Conservation (phyloP, 2,797 vertebrate species). For the Antrozous pallidus region DNA sequence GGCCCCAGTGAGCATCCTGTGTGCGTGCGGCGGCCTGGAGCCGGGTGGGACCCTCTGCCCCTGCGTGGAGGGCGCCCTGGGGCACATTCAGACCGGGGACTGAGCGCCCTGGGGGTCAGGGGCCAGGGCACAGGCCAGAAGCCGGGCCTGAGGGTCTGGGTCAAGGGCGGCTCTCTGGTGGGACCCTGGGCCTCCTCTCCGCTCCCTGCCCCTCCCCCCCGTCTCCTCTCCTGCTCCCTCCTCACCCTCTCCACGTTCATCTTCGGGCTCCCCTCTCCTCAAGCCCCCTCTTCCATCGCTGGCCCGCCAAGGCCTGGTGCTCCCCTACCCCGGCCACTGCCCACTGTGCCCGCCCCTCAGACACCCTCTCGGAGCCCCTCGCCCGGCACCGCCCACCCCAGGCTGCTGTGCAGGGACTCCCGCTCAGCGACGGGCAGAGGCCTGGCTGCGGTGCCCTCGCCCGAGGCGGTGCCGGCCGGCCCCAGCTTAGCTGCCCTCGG, state of each 20-base stretch:
- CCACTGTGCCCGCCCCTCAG: background rate
- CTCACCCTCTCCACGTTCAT: rapidly evolving
- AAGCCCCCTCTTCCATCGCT: background rate
- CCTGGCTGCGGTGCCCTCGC: no score
- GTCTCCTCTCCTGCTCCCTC: background rate
- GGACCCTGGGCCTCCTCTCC: background rate
- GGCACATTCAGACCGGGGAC: background rate
- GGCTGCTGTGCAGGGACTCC: background rate
- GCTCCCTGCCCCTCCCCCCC: background rate
- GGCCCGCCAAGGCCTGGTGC: background rate
- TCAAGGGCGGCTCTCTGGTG: no score
- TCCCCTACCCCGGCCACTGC: background rate
- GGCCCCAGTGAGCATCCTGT: rapidly evolving
- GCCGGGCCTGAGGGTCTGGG: background rate
- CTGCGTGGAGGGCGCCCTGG: background rate
- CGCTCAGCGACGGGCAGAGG: background rate
- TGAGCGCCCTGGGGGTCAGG: no score
- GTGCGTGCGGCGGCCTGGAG: rapidly evolving
- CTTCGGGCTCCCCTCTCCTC: background rate
- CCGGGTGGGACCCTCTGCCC: background rate
- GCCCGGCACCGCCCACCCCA: background rate
- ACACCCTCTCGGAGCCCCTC: background rate
- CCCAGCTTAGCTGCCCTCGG: rapidly evolving
- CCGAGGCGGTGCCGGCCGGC: no score
- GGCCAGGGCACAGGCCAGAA: background rate